Base-by-base conservation (phyloP, 2,113 vertebrate genomes). In the Morphnarchus princeps region DNA sequence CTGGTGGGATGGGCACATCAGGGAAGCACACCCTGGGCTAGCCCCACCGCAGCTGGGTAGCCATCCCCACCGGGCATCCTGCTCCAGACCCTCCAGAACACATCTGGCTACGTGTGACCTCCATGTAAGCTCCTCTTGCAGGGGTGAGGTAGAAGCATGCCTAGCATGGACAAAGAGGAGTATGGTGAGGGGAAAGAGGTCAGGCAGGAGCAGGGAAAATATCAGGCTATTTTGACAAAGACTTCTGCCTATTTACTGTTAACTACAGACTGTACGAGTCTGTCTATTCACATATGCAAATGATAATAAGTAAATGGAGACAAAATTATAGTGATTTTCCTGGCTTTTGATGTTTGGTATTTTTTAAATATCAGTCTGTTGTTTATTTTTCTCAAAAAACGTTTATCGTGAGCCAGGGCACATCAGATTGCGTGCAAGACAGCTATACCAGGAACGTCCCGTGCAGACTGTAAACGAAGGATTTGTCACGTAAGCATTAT, bases 1-100 rank as follows among this genome's bases (percentile, higher is more conserved):
- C 10, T 13, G 25, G 7, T 42, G 34, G 25, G 47, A 5, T 7
- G 1, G 32, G 16, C 29, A n/a, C 16, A 4, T 1, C 0, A 0
- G 21, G 25, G 29, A 59, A 40, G 14, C 13, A 32, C 26, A 16
- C 3, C 3, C 16, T 47, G 52, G 19, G n/a, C 57, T 40, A 78
- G 8, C n/a, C 40, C 8, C 50, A 43, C 16, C 29, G 19, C 13
- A 3, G 21, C 3, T 2, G 1, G 3, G 29, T 34, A 20, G 55
- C 40, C 9, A 8, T 32, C 36, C 34, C 32, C 19, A 20, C 19
- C 6, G 36, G 54, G 19, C 34, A 17, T 26, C 34, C 40, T 22
- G 18, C 55, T 62, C 59, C 6, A 21, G 50, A 52, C 32, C 34
- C 13, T 58, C 52, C 58, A 59, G 62, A 72, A 25, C 11, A 11